phyloP scores from a whole-genome alignment of 2,113 vertebrate species.

The Callithrix jacchus region DNA sequence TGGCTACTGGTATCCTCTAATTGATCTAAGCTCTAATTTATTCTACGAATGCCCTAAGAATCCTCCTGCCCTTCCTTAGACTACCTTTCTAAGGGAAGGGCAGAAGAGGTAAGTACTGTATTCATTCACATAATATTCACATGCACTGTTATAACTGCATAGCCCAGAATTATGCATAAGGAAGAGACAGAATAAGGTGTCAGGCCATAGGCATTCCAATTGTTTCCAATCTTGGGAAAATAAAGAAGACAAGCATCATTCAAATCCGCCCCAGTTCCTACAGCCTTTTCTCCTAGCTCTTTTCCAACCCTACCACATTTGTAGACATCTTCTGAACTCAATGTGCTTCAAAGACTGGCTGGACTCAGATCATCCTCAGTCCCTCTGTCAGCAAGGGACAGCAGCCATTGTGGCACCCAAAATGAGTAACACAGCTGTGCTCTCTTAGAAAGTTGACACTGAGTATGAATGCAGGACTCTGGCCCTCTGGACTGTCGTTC shows the following conservation, averaged over 20 bases:
- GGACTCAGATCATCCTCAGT: not conserved
- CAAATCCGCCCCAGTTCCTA: not conserved
- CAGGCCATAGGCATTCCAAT: not conserved
- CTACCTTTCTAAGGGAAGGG: not conserved
- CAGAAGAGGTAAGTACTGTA: not conserved
- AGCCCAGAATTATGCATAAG: not conserved
- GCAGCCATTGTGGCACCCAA: not conserved
- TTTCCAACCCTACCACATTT: not conserved
- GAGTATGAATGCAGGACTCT: fast-evolving
- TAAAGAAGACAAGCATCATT: not conserved
- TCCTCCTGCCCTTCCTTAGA: not conserved
- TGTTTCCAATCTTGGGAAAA: not conserved
- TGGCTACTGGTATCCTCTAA: not conserved
- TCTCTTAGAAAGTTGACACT: not conserved
- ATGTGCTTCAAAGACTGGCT: not conserved
- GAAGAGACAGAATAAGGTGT: not conserved
- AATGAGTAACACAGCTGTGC: not conserved
- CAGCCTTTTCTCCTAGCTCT: not conserved
- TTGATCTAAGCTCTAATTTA: not conserved
- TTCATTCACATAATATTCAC: not conserved
- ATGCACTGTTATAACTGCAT: not conserved
- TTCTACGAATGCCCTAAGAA: not conserved
- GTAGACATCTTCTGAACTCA: not conserved
- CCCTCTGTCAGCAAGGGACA: not conserved
- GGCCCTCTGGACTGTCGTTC: not conserved